These are phyloP conservation scores for Sminthopsis crassicaudata DNA, from an alignment of 2,113 vertebrate genomes.

Conservation along the genomic window DNA sequence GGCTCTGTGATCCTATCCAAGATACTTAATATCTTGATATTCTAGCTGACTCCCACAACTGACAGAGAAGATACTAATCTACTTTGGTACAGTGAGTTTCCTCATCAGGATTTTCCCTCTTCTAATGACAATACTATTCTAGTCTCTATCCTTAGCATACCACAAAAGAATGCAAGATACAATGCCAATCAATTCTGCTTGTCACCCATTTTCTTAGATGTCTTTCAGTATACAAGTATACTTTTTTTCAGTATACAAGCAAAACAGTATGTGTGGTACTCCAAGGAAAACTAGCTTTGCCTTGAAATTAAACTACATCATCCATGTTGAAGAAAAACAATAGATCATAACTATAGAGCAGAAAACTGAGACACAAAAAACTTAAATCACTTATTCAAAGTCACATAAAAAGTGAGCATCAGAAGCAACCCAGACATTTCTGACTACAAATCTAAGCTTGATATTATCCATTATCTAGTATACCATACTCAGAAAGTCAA, in stretches of 20 bases:
- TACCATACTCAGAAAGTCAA: neutral
- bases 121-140: neutral
- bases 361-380: neutral
- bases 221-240: neutral
- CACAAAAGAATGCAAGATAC: neutral
- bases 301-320: neutral
- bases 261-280: neutral
- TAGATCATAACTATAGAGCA: neutral
- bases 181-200: neutral
- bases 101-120: neutral
- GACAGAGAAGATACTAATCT: neutral
- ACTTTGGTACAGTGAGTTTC: neutral
- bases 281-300: neutral
- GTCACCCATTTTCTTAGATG: neutral
- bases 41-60: neutral
- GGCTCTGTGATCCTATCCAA: neutral
- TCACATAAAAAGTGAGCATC: neutral
- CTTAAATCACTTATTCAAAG: neutral
- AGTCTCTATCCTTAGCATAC: neutral
- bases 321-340: neutral
- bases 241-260: neutral
- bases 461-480: neutral
- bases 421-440: neutral
- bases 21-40: neutral
- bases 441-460: neutral